Evolutionary conservation across 2,113 vertebrate genomes (phyloP).

Genomic region (Tapirus terrestris): DNA sequence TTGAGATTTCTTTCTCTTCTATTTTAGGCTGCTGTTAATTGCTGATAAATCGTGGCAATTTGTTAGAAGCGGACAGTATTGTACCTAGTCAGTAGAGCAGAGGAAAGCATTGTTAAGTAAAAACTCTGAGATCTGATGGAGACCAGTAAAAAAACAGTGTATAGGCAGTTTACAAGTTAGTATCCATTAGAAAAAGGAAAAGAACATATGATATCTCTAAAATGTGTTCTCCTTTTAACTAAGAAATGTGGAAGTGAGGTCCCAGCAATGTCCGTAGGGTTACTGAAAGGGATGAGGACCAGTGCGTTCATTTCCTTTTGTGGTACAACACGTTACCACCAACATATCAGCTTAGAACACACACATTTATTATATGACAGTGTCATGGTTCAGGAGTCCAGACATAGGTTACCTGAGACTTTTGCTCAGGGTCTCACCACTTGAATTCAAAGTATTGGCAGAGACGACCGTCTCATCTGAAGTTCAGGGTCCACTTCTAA

Average conservation of each 20-base stretch:
- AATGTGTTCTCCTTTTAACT: neutral
- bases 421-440: neutral
- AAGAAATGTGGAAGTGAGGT: neutral
- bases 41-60: constrained; percentile 74
- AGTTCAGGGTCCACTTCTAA: neutral
- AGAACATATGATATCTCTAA: neutral
- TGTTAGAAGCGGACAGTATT: constrained; percentile 67
- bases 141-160: neutral
- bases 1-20: constrained; percentile 57
- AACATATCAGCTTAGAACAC: neutral
- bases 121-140: neutral
- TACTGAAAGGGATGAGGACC: neutral
- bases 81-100: constrained; percentile 44
- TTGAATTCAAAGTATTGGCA: neutral
- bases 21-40: constrained; percentile 59
- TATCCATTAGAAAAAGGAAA: neutral
- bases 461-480: neutral
- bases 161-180: neutral
- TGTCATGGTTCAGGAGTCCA: neutral
- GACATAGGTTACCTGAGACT: accelerated
- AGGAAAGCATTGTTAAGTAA: constrained; percentile 26
- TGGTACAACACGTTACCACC: neutral
- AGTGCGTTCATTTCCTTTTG: neutral
- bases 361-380: neutral
- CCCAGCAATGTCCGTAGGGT: neutral